Conservation (phyloP, 2,113 vertebrate species). For the Otolemur garnettii region DNA sequence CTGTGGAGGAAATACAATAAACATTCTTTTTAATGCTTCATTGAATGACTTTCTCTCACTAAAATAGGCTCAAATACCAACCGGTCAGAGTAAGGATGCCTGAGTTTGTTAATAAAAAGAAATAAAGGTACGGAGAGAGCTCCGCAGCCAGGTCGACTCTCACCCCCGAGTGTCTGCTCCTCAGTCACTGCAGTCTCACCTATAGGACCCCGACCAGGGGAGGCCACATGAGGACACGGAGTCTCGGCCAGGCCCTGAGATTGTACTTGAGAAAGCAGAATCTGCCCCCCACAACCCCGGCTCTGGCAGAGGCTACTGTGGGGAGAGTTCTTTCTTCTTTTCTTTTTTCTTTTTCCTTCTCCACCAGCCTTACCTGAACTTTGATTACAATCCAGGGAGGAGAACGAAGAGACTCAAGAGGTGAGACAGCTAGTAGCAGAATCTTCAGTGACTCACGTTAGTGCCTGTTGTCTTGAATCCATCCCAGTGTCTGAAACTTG, state of each 20-base stretch:
- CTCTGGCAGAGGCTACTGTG: accelerated
- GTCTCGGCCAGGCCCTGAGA: background rate
- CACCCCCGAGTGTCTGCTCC: background rate
- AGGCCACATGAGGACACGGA: background rate
- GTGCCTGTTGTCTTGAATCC: background rate
- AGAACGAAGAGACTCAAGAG: background rate
- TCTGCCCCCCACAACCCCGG: background rate
- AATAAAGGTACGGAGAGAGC: background rate
- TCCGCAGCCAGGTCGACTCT: background rate
- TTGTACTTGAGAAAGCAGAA: background rate
- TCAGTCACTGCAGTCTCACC: background rate
- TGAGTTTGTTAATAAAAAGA: background rate
- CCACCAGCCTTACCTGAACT: background rate
- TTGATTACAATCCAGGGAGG: background rate
- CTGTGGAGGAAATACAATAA: background rate
- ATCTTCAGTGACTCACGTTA: background rate
- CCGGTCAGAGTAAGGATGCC: background rate
- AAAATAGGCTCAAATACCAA: slow-evolving; percentile 23
- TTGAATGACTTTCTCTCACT: background rate
- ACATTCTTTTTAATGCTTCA: slow-evolving; percentile 7
- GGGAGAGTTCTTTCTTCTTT: background rate
- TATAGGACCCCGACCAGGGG: background rate
- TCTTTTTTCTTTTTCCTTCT: background rate
- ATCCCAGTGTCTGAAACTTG: background rate
- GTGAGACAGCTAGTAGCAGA: background rate